Evolutionary conservation across 2,888 invertebrate species (phyloP), one percentile per base, ranked within the genome.

Genomic region (Acronicta aceris): DNA sequence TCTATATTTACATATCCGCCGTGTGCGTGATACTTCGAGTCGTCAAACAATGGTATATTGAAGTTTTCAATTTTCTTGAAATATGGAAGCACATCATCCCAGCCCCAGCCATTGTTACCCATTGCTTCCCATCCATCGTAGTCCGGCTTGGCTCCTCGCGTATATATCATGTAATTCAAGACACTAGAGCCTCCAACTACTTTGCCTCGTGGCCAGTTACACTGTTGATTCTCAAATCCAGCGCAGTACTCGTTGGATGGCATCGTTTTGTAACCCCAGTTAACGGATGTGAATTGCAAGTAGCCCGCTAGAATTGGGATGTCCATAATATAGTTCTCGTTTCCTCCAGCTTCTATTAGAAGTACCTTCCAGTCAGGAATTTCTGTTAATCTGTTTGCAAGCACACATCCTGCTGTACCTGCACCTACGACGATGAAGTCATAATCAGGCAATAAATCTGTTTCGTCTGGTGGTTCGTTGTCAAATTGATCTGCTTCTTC

Each of bases 191-290:
- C 98, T 5, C 98, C 98, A 82, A 98, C 95, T 0, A 97, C 97
- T 86, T 97, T 97, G 2, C 98, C 98, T 65, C 97, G 92, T 0
- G 97, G 97, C 96, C 96, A 97, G 76, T 97, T 96, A 84, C 97
- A 97, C 64, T 96, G 96, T 66, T 95, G 95, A 67, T 97, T 96
- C 71, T 96, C 96, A 94, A 97, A 96, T 6, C 97, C 97, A 30
- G 96, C 92, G 80, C 97, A 97, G 68, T 96, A 96, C 49, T 92
- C 95, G 50, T 95, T 93, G 16, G 97, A 97, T 0, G 97, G 96
- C 83, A 97, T 96, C 0, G 98, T 97, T 82, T 96, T 96, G 87
- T 97, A 98, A 70, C 95, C 96, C 98, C 98, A 98, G 83, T 98
- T 97, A 42, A 96, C 95, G 25, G 95, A 94, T 1, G 95, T 95